phyloP scores from a whole-genome alignment of 2,113 vertebrate species.

The Sebastes fasciatus region DNA sequence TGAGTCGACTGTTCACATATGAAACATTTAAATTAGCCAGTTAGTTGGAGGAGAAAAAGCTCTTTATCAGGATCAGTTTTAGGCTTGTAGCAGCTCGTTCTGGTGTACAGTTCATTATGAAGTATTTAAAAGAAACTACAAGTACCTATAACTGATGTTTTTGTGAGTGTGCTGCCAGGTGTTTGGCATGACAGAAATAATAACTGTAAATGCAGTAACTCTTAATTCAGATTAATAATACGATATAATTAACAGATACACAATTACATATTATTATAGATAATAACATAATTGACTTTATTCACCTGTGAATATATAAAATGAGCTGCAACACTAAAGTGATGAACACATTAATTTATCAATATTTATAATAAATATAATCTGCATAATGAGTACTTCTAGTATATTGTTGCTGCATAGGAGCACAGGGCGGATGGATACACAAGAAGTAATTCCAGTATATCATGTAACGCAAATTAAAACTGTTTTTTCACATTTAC shows the following conservation, averaged over 20 bases:
- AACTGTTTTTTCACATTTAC: background rate
- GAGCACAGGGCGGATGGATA: background rate
- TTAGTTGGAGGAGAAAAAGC: background rate
- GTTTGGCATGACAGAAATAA: too few species aligned
- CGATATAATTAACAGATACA: too few species aligned
- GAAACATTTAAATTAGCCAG: background rate
- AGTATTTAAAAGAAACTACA: background rate
- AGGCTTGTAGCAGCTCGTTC: background rate
- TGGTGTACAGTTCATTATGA: background rate
- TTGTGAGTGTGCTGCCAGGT: too few species aligned
- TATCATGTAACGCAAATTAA: background rate
- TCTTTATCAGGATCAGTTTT: background rate
- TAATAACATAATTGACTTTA: too few species aligned
- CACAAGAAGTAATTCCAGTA: background rate
- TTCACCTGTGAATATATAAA: too few species aligned
- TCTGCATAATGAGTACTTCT: background rate
- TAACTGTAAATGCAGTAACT: too few species aligned
- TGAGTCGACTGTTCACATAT: background rate
- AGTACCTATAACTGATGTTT: background rate
- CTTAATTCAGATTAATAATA: too few species aligned
- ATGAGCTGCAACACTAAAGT: background rate
- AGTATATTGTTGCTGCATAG: background rate
- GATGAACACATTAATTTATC: background rate
- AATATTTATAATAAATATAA: background rate
- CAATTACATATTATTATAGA: too few species aligned